phyloP scores from a whole-genome alignment of 2,888 invertebrate species.

The Odontothrips loti region DNA sequence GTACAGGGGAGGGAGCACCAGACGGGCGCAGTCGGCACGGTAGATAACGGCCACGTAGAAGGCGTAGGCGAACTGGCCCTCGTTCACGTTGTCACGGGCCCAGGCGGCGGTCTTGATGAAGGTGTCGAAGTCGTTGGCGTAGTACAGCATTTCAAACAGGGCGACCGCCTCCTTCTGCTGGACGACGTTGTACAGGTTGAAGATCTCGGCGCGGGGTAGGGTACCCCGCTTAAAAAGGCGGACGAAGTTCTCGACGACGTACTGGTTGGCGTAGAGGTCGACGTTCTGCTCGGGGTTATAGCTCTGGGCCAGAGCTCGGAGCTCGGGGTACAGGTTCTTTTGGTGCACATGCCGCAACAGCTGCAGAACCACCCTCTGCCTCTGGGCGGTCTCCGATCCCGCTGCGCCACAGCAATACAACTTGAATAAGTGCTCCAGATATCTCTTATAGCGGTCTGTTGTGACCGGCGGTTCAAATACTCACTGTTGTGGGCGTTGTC shows the following conservation, averaged over 20 bases:
- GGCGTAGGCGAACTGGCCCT: conserved; percentile 62
- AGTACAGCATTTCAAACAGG: conserved; percentile 36
- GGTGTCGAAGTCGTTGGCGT: conserved; percentile 57
- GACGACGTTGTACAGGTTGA: neutral
- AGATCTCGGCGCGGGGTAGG: neutral
- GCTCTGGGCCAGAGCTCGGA: neutral
- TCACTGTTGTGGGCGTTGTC: conserved; percentile 1
- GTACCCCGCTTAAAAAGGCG: neutral
- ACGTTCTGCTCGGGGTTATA: neutral
- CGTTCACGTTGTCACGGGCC: conserved; percentile 60
- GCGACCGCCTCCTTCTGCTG: neutral
- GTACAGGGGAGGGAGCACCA: conserved; percentile 63
- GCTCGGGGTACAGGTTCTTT: neutral
- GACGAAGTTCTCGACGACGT: conserved; percentile 1
- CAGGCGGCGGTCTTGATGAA: conserved; percentile 63
- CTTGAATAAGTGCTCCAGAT: no score
- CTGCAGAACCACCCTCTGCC: neutral
- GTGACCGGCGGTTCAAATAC: neutral
- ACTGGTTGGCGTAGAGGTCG: neutral
- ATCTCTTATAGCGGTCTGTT: no score
- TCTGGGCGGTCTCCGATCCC: neutral
- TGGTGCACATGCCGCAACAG: neutral
- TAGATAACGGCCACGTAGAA: neutral
- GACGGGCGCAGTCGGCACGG: conserved; percentile 43
- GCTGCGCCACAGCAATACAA: neutral